Evolutionary conservation across 2,888 invertebrate species (phyloP).

Genomic region (Bibio marci): DNA sequence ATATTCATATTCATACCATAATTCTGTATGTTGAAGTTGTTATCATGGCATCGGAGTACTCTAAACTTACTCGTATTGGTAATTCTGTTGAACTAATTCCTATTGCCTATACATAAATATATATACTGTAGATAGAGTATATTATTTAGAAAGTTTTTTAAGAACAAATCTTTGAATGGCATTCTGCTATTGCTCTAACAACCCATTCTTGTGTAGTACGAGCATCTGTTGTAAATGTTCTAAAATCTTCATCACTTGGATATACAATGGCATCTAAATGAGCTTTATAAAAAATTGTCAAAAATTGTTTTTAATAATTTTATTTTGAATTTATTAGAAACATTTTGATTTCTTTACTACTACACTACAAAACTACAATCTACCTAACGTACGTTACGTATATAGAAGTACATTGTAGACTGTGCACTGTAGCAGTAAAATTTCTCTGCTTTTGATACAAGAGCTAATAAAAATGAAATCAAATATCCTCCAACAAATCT

Average conservation of each 20-base stretch:
- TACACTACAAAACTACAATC: too few relatives aligned
- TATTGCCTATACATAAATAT: too few relatives aligned
- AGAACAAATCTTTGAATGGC: conserved; percentile 58
- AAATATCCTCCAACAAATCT: too few relatives aligned
- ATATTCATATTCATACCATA: conserved; percentile 33
- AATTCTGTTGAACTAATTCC: conserved; percentile 52
- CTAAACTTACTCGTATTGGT: conserved; percentile 64
- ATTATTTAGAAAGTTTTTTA: not conserved
- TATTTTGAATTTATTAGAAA: too few relatives aligned
- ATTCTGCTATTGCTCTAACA: conserved; percentile 84
- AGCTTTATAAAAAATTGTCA: too few relatives aligned
- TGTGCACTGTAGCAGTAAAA: too few relatives aligned
- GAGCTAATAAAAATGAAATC: too few relatives aligned
- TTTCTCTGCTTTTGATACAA: too few relatives aligned
- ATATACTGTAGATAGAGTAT: not conserved
- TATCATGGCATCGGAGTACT: conserved; percentile 71
- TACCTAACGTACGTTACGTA: too few relatives aligned
- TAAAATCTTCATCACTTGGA: conserved; percentile 93
- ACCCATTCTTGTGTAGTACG: conserved; percentile 93
- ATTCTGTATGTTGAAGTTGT: conserved; percentile 72
- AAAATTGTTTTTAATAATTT: too few relatives aligned
- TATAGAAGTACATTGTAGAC: too few relatives aligned
- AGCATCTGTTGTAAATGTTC: conserved; percentile 86
- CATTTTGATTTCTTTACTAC: too few relatives aligned
- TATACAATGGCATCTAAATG: conserved; percentile 89